Conservation (phyloP, 2,113 vertebrate species). For the Taxidea taxus region DNA sequence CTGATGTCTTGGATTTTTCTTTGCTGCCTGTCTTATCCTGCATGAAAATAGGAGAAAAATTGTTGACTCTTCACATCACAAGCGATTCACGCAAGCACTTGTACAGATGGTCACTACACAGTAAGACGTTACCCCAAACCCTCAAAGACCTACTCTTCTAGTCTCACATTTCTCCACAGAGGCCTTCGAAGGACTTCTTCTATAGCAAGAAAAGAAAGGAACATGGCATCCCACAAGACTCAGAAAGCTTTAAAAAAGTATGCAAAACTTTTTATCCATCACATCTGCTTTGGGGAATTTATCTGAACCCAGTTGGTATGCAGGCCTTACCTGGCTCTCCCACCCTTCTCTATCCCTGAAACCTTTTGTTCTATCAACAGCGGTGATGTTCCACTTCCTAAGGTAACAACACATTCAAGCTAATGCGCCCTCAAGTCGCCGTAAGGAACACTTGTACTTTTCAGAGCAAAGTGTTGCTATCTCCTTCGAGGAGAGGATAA, state of each 20-base stretch:
- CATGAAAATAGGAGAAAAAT: background rate
- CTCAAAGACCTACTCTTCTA: background rate
- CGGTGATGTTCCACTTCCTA: background rate
- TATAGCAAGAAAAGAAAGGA: background rate
- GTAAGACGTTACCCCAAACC: background rate
- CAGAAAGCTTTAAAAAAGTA: background rate
- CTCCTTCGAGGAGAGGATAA: background rate
- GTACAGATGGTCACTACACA: background rate
- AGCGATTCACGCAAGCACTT: background rate
- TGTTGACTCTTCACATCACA: background rate
- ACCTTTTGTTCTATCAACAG: background rate
- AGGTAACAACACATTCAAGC: background rate
- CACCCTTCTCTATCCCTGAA: background rate
- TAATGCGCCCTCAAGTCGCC: background rate
- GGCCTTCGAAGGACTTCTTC: background rate
- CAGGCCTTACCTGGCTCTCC: background rate
- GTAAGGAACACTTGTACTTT: background rate
- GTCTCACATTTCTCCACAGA: background rate
- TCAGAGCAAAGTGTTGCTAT: background rate
- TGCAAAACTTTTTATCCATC: background rate
- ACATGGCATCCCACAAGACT: background rate
- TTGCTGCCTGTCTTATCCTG: conserved; percentile 62
- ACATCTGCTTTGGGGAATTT: background rate
- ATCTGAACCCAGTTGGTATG: background rate
- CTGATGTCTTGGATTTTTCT: conserved; percentile 59